Base-by-base conservation (phyloP, 2,113 vertebrate species). In the Calonectris borealis region DNA sequence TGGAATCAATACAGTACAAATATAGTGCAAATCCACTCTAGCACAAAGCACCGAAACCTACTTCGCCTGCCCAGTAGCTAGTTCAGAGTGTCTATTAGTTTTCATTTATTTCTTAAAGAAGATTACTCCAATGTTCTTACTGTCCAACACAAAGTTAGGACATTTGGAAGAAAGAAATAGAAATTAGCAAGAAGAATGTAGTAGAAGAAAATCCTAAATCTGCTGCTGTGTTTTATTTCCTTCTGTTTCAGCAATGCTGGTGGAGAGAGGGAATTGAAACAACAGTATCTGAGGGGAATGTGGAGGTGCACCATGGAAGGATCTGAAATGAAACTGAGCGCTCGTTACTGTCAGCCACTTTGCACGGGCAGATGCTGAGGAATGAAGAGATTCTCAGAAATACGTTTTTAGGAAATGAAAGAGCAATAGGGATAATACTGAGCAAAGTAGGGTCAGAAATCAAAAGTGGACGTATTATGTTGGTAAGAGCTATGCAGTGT, bases 221-320 rank as follows among this genome's bases (percentile, higher is more conserved):
- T 68, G 42, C 38, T 69, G 31, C 46, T 61, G 14, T 40, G 26
- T 21, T 82, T 85, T 60, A 58, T 54, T 86, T 62, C 21, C 48
- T 78, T 54, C 18, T 58, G 16, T 36, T 81, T 83, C 71, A 75
- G 42, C 34, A 32, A 9, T 16, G 16, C 7, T 42, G 25, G 34
- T 32, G 32, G 36, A 25, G 40, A 76, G 44, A 73, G 26, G 16
- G 58, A 86, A n/a, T 1, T 18, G 21, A 64, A 94, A 36, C 12
- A 36, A 32, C 0, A 1, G 10, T 20, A 22, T 58, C 29, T 2
- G n/a, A 66, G 16, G 24, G 8, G 17, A 76, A 31, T 2, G 16
- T 27, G 48, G 61, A 54, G 36, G 11, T 66, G 4, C 52, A 18
- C 12, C 9, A 13, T 29, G 34, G 69, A 69, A 58, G 8, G 25